A percentile compares a stretch with the other conserved stretches of the same genome.
phyloP scores from a whole-genome alignment of 2,797 vertebrate genomes.

The Sebastes wilsoni region DNA sequence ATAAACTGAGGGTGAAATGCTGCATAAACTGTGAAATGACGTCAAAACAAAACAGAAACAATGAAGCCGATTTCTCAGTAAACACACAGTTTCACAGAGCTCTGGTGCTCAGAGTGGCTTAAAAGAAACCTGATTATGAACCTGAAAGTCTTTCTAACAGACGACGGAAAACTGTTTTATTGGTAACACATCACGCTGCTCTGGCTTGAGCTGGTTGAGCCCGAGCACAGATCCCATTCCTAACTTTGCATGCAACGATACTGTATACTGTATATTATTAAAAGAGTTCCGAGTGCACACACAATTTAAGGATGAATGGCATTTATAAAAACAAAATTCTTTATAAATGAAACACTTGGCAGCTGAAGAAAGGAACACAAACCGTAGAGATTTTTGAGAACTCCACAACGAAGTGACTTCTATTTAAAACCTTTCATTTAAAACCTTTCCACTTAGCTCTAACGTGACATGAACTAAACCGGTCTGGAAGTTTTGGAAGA shows the following conservation, averaged over 20 bases:
- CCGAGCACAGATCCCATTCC: neutral
- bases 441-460: neutral
- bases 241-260: neutral
- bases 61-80: slow-evolving; percentile 14
- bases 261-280: neutral
- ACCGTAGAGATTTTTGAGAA: neutral
- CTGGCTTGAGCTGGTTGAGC: neutral
- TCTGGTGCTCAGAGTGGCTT: neutral
- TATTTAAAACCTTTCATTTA: neutral
- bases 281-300: neutral
- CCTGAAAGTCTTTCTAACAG: neutral
- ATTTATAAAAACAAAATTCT: neutral
- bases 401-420: neutral
- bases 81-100: neutral
- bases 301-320: neutral
- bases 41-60: slow-evolving; percentile 31
- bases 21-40: slow-evolving; percentile 48
- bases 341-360: neutral
- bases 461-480: neutral
- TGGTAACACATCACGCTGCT: neutral
- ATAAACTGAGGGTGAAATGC: slow-evolving; percentile 49
- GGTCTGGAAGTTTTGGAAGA: slow-evolving; percentile 2
- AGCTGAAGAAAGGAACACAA: neutral
- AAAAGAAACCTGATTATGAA: slow-evolving; percentile 6
- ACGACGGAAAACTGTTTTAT: neutral